Percentiles rank a stretch among this genome's conserved stretches.
Evolutionary conservation across 1,140 invertebrate genomes (phyloP).

Genomic region (Chrysoperla carnea): DNA sequence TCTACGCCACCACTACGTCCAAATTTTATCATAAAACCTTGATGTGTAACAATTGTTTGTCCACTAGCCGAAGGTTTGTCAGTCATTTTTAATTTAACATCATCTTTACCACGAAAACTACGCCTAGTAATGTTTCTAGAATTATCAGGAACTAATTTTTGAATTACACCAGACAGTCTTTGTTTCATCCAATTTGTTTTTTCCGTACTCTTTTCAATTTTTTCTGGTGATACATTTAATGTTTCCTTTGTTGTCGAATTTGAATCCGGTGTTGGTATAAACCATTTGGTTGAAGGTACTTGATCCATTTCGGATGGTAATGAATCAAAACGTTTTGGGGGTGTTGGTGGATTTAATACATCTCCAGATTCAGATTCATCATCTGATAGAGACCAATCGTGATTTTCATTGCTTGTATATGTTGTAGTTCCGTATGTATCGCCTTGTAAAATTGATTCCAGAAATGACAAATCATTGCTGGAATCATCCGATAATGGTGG

Average conservation of each 20-base stretch:
- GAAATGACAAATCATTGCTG: slow-evolving; percentile 11
- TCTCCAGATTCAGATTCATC: slow-evolving; percentile 10
- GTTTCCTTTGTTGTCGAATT: slow-evolving; percentile 9
- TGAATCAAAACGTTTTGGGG: slow-evolving; percentile 29
- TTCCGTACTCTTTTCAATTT: neutral
- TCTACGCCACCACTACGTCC: slow-evolving; percentile 18
- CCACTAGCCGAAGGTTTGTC: slow-evolving; percentile 12
- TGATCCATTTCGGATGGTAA: slow-evolving; percentile 1
- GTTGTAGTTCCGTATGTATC: slow-evolving; percentile 15
- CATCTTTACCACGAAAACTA: neutral
- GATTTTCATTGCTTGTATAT: slow-evolving; percentile 13
- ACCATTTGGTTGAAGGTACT: no score
- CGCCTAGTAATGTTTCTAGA: slow-evolving; percentile 8
- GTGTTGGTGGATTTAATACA: slow-evolving; percentile 25
- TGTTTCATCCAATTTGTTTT: slow-evolving; percentile 15
- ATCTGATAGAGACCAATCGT: slow-evolving; percentile 20
- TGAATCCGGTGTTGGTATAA: neutral
- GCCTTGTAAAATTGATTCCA: slow-evolving; percentile 18
- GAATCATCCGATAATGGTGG: slow-evolving; percentile 1
- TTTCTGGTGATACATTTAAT: no score
- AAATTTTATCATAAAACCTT: slow-evolving; percentile 21
- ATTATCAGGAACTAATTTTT: slow-evolving; percentile 15
- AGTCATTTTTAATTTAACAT: slow-evolving; percentile 9
- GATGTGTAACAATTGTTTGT: slow-evolving; percentile 13
- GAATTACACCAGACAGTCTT: slow-evolving; percentile 10